Evolutionary conservation across 2,888 invertebrate genomes (phyloP), one percentile per base, ranked within the genome.

Genomic region (Plutella xylostella): DNA sequence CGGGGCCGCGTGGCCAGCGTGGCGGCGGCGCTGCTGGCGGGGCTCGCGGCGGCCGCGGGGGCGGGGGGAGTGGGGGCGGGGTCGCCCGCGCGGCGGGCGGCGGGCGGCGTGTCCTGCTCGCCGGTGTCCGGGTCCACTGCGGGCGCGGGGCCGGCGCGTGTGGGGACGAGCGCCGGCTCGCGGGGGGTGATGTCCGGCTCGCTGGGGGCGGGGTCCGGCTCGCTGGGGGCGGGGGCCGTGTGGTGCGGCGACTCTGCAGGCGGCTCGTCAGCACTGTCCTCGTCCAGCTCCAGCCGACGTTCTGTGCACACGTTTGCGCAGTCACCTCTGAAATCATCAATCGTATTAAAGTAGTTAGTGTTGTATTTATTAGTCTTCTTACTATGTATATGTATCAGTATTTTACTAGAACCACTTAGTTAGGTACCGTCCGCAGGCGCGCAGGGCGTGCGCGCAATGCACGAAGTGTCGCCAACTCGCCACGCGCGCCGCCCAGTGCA

Each of bases 401-500:
- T 22, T 14, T n/a, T 9, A 2, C 11, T 2, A 4, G 1, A 1
- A 22, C 34, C 20, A 37, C 12, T 20, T 20, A 4, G 17, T 2
- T 15, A 20, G 14, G 33, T 48, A 76, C 77, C 68, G 55, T 35
- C 60, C 60, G 46, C 64, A 64, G 19, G 49, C 51, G 9, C 63
- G 61, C 34, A 62, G 51, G 19, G 66, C 66, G 53, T 72, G 72
- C 21, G 77, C 78, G 56, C 79, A 79, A 50, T 68, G 74, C 51
- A 79, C 58, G 56, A 77, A 76, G 47, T 61, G 63, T 4, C 68
- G 68, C 67, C 65, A 66, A 53, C 61, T 68, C 49, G 70, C 56
- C 43, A 72, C 53, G 53, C 56, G 57, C 49, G 64, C 66, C 49
- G 68, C 74, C 28, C 60, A 67, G 56, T 68, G 69, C 49, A 57